Conservation (phyloP, 2,113 vertebrate genomes). For the cattle (Bos taurus) region ARS-UCD2.0 NC_037345.1:6535001-6535500, state of each 20-base stretch:
- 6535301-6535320: neutral
- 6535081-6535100: neutral
- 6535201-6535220: neutral
- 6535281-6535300: neutral
- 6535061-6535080: neutral
- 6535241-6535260: neutral
- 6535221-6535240: no score
- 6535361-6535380: neutral
- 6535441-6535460: neutral
- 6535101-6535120: neutral
- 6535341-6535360: neutral
- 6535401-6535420: neutral
- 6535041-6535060: neutral
- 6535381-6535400: neutral
- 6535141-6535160: accelerated
- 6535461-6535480: neutral
- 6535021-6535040: no score
- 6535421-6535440: neutral
- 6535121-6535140: no score
- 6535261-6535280: neutral
- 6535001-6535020: neutral
- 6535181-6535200: accelerated
- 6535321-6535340: neutral
- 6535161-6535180: accelerated
- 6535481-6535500: neutral